phyloP scores from a whole-genome alignment of 2,113 vertebrate genomes.

The Regulus satrapa region DNA sequence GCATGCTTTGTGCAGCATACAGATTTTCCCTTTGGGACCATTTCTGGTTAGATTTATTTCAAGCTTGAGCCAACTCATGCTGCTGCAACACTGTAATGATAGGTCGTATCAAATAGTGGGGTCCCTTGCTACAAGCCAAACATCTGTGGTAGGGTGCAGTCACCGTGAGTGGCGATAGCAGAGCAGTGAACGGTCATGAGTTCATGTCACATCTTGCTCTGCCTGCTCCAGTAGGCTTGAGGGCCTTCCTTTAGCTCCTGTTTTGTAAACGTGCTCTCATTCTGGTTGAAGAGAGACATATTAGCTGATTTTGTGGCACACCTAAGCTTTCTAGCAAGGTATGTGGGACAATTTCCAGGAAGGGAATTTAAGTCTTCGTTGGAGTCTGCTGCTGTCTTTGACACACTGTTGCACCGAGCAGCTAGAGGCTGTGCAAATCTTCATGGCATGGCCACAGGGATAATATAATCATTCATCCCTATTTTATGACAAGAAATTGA shows the following conservation, averaged over 20 bases:
- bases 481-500: not conserved
- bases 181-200: not conserved
- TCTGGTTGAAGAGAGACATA: not conserved
- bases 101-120: not conserved
- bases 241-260: not conserved
- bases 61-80: not conserved
- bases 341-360: not conserved
- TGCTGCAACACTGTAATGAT: not conserved
- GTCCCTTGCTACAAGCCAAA: not conserved
- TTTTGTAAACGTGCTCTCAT: not conserved
- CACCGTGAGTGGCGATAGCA: rapidly evolving
- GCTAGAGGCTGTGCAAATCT: not conserved
- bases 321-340: not conserved
- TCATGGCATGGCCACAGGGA: not conserved
- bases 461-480: not conserved
- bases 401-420: not conserved
- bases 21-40: not conserved
- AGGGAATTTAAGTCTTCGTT: not conserved
- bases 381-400: not conserved
- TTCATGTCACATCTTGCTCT: not conserved
- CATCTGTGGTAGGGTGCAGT: not conserved
- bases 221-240: not conserved
- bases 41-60: not conserved
- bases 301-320: not conserved
- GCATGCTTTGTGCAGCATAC: not conserved